A percentile compares a stretch with the other conserved stretches of the same genome.
Conservation (phyloP, 2,888 invertebrate species). For the Aelia acuminata region DNA sequence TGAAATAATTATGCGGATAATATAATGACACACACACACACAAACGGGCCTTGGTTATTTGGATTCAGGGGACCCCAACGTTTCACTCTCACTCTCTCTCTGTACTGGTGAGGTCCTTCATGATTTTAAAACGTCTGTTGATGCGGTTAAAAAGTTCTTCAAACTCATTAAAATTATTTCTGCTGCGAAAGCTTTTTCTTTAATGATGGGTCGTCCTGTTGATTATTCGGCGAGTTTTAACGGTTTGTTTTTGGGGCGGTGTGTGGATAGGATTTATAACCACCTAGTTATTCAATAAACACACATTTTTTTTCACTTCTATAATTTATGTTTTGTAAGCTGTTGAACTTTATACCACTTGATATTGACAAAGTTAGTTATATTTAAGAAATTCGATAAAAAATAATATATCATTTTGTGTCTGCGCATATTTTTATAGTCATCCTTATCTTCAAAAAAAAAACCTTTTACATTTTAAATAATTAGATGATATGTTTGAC, state of each 20-base stretch:
- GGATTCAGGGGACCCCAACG: too few relatives aligned
- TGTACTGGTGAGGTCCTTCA: not conserved
- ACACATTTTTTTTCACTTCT: not conserved
- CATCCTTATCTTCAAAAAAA: too few relatives aligned
- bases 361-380: not conserved
- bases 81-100: too few relatives aligned
- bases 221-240: slow-evolving; percentile 3
- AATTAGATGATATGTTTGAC: too few relatives aligned
- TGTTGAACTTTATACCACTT: not conserved
- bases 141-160: slow-evolving; percentile 11
- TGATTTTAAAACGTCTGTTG: not conserved
- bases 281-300: not conserved
- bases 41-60: too few relatives aligned
- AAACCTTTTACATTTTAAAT: too few relatives aligned
- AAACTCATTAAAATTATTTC: slow-evolving; percentile 6
- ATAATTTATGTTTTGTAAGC: not conserved
- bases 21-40: too few relatives aligned
- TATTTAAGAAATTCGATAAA: not conserved
- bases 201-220: not conserved
- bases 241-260: not conserved
- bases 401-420: too few relatives aligned
- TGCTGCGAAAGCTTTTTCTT: not conserved
- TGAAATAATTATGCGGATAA: too few relatives aligned
- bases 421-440: too few relatives aligned
- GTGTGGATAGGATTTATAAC: not conserved